Conservation (phyloP, 2,888 invertebrate genomes). For the Tachina grossa region DNA sequence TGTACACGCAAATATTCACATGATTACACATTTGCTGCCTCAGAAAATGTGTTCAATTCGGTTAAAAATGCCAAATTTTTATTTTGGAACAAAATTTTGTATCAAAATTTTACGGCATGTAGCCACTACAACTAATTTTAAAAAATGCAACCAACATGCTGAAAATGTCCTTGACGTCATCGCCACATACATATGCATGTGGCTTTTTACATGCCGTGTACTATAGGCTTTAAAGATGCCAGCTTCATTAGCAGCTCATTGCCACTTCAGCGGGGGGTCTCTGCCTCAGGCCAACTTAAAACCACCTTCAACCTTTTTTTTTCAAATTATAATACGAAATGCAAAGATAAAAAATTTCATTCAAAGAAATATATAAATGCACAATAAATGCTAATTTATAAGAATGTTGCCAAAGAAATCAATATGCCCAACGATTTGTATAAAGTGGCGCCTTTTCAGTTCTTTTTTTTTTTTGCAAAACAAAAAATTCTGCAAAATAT, state of each 20-base stretch:
- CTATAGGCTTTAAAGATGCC: not conserved
- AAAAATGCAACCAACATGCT: too few species aligned
- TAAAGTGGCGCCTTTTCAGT: constrained; percentile 58
- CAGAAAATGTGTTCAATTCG: too few species aligned
- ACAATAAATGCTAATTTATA: constrained; percentile 44
- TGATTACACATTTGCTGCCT: too few species aligned
- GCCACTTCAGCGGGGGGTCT: constrained; percentile 80
- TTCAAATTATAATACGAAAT: not conserved
- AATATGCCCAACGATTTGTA: constrained; percentile 51
- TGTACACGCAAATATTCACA: too few species aligned
- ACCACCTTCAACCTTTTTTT: constrained; percentile 60
- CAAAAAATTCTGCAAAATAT: constrained; percentile 21
- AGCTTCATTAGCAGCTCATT: constrained; percentile 80
- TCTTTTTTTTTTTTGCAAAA: not conserved
- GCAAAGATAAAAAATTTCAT: not conserved
- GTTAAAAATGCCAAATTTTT: too few species aligned
- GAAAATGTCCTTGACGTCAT: too few species aligned
- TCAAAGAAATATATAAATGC: constrained; percentile 3
- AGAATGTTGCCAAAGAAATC: constrained; percentile 26
- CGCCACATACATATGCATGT: too few species aligned
- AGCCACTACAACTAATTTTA: too few species aligned
- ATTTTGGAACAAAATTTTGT: too few species aligned
- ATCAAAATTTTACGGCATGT: too few species aligned
- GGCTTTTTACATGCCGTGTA: too few species aligned
- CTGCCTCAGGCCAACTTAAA: constrained; percentile 54